phyloP scores from a whole-genome alignment of 1,140 invertebrate species.

The Popillia japonica region DNA sequence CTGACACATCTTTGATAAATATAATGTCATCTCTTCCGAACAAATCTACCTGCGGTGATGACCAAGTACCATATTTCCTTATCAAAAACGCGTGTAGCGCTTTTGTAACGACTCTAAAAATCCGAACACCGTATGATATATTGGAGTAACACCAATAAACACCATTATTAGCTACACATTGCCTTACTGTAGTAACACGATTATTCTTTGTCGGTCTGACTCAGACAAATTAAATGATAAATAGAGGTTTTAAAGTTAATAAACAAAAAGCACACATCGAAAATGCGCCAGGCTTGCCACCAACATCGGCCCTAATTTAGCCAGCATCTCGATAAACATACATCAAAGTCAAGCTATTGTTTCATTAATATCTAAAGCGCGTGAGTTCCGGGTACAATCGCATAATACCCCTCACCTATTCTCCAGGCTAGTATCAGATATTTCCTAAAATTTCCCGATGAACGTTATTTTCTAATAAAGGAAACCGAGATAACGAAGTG shows the following conservation, averaged over 20 bases:
- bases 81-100: too few species aligned
- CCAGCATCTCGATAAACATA: conserved; percentile 3
- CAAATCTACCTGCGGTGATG: too few species aligned
- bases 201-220: neutral
- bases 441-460: conserved; percentile 1
- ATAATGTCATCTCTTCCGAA: too few species aligned
- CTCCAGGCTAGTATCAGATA: neutral
- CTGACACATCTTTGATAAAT: too few species aligned
- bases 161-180: neutral
- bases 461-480: conserved; percentile 33
- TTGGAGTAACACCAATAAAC: neutral
- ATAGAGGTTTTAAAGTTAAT: neutral
- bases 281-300: neutral
- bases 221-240: neutral
- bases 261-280: neutral
- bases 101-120: too few species aligned
- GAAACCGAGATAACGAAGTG: conserved; percentile 23
- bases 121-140: neutral
- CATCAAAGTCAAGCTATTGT: conserved; percentile 23
- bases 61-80: too few species aligned
- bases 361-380: conserved; percentile 22
- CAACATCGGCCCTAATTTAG: neutral
- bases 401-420: neutral
- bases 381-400: neutral
- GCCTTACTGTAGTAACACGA: neutral